A percentile compares a stretch with the other conserved stretches of the same genome.
Conservation (phyloP, 1,140 invertebrate species). For the Drosophila kohkoa region DNA sequence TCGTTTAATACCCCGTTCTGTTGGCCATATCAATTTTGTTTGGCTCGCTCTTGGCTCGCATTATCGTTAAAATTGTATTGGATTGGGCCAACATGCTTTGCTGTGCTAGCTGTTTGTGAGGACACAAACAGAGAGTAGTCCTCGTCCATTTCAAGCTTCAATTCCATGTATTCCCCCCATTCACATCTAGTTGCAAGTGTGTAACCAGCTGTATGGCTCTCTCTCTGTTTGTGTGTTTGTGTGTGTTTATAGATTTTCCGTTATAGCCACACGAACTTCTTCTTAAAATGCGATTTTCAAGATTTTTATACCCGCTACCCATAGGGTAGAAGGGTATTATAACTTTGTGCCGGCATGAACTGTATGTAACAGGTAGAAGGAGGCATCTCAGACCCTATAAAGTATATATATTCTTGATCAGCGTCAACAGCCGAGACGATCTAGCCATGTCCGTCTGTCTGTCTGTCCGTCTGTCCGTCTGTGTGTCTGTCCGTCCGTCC, state of each 20-base stretch:
- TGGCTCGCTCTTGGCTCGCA: conserved; percentile 66
- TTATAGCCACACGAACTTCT: conserved; percentile 80
- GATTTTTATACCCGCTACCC: too few relatives aligned
- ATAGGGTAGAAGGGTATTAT: too few relatives aligned
- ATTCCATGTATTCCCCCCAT: conserved; percentile 41
- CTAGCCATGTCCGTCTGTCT: too few relatives aligned
- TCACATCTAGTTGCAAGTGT: conserved; percentile 35
- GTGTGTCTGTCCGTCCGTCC: too few relatives aligned
- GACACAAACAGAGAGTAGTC: conserved; percentile 17
- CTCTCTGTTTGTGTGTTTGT: conserved; percentile 16
- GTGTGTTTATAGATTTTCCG: conserved; percentile 77
- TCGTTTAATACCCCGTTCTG: conserved; percentile 46
- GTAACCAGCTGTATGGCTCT: conserved; percentile 18
- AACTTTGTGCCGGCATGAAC: too few relatives aligned
- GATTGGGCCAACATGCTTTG: conserved; percentile 66
- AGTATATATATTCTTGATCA: too few relatives aligned
- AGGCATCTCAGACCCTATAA: too few relatives aligned
- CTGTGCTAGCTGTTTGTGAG: conserved; percentile 38
- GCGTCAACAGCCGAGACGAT: too few relatives aligned
- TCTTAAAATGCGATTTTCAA: conserved; percentile 84
- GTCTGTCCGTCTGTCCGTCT: too few relatives aligned
- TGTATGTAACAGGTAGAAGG: too few relatives aligned
- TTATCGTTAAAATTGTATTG: conserved; percentile 83
- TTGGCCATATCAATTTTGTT: conserved; percentile 74
- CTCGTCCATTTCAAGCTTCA: conserved; percentile 33